These are phyloP conservation scores for Chironomus tepperi DNA, from an alignment of 1,140 invertebrate species.

Conservation along the genomic window DNA sequence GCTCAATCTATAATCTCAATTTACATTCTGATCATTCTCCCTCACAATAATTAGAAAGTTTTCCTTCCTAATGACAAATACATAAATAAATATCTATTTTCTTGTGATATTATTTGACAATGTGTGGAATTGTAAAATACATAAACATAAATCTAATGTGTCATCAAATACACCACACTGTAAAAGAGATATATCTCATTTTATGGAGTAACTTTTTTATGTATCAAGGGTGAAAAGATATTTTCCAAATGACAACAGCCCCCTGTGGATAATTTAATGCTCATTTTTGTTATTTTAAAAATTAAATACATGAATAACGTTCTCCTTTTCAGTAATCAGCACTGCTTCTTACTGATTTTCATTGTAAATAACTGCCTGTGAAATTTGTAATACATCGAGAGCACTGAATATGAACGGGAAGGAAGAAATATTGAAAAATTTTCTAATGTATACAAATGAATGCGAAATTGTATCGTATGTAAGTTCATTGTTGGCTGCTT, in stretches of 20 bases:
- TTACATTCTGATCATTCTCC: neutral
- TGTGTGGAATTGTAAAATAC: neutral
- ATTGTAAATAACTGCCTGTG: conserved; percentile 8
- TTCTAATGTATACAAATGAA: neutral
- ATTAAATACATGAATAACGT: neutral
- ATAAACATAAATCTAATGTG: conserved; percentile 7
- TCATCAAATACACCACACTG: conserved; percentile 3
- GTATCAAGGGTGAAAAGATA: too few species aligned
- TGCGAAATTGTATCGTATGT: neutral
- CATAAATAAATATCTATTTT: conserved; percentile 7
- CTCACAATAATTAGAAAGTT: neutral
- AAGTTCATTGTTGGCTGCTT: too few species aligned
- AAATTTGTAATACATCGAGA: neutral
- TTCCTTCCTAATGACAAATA: neutral
- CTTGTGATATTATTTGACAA: neutral
- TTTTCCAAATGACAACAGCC: neutral
- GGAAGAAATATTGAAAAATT: neutral
- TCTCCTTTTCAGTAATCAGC: neutral
- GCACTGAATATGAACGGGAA: too few species aligned
- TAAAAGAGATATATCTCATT: too few species aligned
- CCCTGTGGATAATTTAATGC: conserved; percentile 12
- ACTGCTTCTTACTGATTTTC: neutral
- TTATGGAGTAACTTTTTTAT: too few species aligned
- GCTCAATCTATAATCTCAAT: too few species aligned
- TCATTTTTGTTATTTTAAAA: conserved; percentile 15